Base-by-base conservation (phyloP, 2,113 vertebrate species). In the Lophius piscatorius region DNA sequence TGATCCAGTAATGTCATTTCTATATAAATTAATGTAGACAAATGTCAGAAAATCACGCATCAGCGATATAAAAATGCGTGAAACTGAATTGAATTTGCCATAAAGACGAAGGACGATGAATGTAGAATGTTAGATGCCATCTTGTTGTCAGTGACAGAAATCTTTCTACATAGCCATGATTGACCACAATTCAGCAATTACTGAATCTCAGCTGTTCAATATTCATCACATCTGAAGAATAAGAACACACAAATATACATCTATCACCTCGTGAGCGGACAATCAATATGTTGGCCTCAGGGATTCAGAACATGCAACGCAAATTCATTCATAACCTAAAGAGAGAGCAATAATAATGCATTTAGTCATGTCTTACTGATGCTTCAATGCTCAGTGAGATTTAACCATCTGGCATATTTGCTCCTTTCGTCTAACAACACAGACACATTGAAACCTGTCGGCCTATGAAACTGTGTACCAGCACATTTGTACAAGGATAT, bases 241-340 rank as follows among this genome's bases (percentile, higher is more conserved):
- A 90, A 84, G 79, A 91, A 88, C 78, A 84, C 83, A 82, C 86
- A 87, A 90, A 87, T 74, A 80, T 85, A 85, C 86, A 92, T 91
- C 88, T 88, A 91, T 92, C 90, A 91, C 83, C 54, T 64, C 56
- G 68, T 83, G 87, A 91, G 78, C 52, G 80, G 42, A 39, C 50
- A 62, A 91, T 91, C 91, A 86, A 92, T 92, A 90, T 26, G 31
- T 11, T 65, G 82, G 70, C 86, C 74, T 84, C 77, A 40, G 78
- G 77, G 81, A 89, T 88, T 90, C 85, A 77, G 65, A 69, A 77
- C 80, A 87, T 54, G 79, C 18, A 42, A 71, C 1, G 51, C 74
- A 88, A 87, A 91, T 88, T 87, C 80, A 91, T 91, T 88, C 88
- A 85, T 84, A 88, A 88, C 85, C 82, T 68, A 75, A 89, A 85